Percentiles rank a stretch among this genome's conserved stretches.
phyloP scores from a whole-genome alignment of 2,888 invertebrate genomes.

The Drosophila buzzatii region DNA sequence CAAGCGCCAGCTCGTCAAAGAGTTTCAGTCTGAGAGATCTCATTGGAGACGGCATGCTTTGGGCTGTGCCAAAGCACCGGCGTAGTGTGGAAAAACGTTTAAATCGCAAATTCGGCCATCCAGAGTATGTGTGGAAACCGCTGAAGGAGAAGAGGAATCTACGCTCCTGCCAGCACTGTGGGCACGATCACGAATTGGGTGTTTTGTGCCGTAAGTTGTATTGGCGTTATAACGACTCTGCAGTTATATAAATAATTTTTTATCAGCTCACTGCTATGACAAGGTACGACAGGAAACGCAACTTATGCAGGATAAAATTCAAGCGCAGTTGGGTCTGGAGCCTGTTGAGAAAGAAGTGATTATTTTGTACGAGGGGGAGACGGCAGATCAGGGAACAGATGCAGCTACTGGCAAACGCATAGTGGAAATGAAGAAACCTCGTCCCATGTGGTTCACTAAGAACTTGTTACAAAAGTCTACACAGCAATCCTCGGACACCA shows the following conservation, averaged over 20 bases:
- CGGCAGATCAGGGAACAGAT: conserved; percentile 87
- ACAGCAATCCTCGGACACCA: conserved; percentile 88
- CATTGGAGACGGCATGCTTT: conserved; percentile 90
- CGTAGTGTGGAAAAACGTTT: conserved; percentile 91
- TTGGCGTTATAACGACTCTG: background rate
- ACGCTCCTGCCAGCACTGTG: conserved; percentile 92
- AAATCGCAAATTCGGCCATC: conserved; percentile 90
- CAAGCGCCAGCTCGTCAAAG: conserved; percentile 11
- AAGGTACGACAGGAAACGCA: conserved; percentile 93
- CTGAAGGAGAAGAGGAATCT: conserved; percentile 90
- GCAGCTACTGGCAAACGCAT: conserved; percentile 90
- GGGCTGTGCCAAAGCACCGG: conserved; percentile 86
- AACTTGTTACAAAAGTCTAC: conserved; percentile 93
- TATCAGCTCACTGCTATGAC: conserved; percentile 92
- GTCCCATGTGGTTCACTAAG: conserved; percentile 95
- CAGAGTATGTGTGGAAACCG: conserved; percentile 89
- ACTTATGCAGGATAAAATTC: conserved; percentile 91
- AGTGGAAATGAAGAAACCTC: conserved; percentile 93
- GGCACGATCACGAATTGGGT: conserved; percentile 92
- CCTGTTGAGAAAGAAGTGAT: conserved; percentile 94
- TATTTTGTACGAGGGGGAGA: conserved; percentile 94
- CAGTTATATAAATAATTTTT: background rate
- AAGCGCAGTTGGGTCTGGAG: conserved; percentile 88
- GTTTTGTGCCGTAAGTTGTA: conserved; percentile 91
- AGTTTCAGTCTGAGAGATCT: conserved; percentile 88